Evolutionary conservation across 1,140 invertebrate species (phyloP).

Genomic region (Odontomachus brunneus): DNA sequence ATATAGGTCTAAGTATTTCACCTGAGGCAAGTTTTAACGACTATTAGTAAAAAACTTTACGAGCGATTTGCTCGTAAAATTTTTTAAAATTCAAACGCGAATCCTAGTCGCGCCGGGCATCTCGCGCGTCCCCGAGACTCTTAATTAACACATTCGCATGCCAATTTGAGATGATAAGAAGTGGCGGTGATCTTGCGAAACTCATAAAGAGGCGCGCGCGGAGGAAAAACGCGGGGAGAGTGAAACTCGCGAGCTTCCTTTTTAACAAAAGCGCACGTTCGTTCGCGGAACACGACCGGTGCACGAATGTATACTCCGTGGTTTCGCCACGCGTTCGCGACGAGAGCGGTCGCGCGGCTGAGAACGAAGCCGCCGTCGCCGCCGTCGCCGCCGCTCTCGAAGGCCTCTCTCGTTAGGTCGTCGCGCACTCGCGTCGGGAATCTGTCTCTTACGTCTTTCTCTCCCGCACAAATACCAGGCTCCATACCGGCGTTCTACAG

Average conservation of each 20-base stretch:
- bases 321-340: slow-evolving; percentile 38
- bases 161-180: no score
- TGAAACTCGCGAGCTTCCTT: background rate
- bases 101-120: no score
- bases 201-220: background rate
- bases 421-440: background rate
- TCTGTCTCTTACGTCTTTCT: slow-evolving; percentile 33
- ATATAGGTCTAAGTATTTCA: no score
- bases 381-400: slow-evolving; percentile 34
- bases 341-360: slow-evolving; percentile 25
- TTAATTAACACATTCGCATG: no score
- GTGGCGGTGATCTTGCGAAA: no score
- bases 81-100: no score
- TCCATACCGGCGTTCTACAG: slow-evolving; percentile 88
- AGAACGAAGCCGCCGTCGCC: background rate
- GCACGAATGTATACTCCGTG: background rate
- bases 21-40: no score
- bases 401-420: slow-evolving; percentile 34
- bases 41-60: no score
- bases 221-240: slow-evolving; percentile 29
- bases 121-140: no score
- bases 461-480: slow-evolving; percentile 80
- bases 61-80: no score
- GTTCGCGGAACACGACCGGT: slow-evolving; percentile 24
- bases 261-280: slow-evolving; percentile 31